A percentile compares a stretch with the other conserved stretches of the same genome.
Evolutionary conservation across 2,888 invertebrate genomes (phyloP).

Genomic region (Oscheius sp.): DNA sequence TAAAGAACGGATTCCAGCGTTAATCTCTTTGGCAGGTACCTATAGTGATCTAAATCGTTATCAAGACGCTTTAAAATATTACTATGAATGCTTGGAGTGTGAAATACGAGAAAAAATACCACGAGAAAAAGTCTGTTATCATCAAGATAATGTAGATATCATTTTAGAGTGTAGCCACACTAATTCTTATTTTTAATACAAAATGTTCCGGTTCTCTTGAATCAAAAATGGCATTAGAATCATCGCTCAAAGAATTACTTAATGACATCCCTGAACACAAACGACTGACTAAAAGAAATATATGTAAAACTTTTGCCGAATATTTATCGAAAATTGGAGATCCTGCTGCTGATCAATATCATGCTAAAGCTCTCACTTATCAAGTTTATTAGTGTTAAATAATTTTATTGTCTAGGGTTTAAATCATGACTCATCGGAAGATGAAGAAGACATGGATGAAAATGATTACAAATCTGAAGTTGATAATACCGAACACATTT

Average conservation of each 20-base stretch:
- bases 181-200: slow-evolving; percentile 1
- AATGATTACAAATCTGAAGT: too few relatives aligned
- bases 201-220: not conserved
- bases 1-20: slow-evolving; percentile 3
- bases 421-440: too few relatives aligned
- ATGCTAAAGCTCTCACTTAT: not conserved
- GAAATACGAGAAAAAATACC: not conserved
- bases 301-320: not conserved
- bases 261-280: not conserved
- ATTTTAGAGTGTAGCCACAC: not conserved
- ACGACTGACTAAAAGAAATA: not conserved
- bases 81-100: not conserved
- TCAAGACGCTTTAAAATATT: not conserved
- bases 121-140: not conserved
- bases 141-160: not conserved
- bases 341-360: not conserved
- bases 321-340: not conserved
- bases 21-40: not conserved
- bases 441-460: too few relatives aligned
- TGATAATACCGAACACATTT: too few relatives aligned
- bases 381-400: not conserved
- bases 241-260: not conserved
- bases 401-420: too few relatives aligned
- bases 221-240: not conserved
- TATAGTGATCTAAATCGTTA: not conserved